Conservation (phyloP, 53 echinoderm and acorn worm genomes). For the Apostichopus leukothele region DNA sequence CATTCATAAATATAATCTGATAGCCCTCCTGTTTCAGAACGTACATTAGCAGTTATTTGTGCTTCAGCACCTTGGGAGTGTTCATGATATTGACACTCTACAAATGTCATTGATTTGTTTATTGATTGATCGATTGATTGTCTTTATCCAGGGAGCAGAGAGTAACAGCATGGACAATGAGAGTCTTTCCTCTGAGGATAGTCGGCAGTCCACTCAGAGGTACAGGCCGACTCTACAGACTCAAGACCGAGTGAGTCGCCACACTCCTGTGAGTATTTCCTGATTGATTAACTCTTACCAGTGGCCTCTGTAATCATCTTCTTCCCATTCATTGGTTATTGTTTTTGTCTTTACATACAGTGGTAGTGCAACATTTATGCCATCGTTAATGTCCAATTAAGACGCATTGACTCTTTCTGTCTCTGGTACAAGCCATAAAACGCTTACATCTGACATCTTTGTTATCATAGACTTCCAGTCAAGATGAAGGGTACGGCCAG, state of each 20-base stretch:
- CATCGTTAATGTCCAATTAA: too few relatives aligned
- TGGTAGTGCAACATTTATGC: too few relatives aligned
- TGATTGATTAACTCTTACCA: not conserved
- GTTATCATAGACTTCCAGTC: constrained; percentile 16
- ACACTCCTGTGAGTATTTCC: not conserved
- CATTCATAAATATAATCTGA: too few relatives aligned
- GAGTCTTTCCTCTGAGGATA: constrained; percentile 12
- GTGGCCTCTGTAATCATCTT: not conserved
- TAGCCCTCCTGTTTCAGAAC: too few relatives aligned
- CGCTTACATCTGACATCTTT: not conserved
- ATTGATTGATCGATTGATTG: not conserved
- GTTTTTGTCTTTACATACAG: too few relatives aligned
- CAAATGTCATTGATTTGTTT: too few relatives aligned
- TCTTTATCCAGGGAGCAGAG: not conserved
- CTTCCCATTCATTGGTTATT: too few relatives aligned
- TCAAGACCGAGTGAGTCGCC: not conserved
- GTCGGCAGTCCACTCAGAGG: not conserved
- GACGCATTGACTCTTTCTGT: too few relatives aligned
- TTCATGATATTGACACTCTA: too few relatives aligned
- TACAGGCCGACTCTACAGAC: constrained; percentile 2
- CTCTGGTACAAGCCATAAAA: too few relatives aligned
- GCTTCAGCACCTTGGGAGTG: too few relatives aligned
- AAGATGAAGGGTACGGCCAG: constrained; percentile 9
- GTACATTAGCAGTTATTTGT: too few relatives aligned
- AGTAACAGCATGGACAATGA: constrained; percentile 20